Base-by-base conservation (phyloP, 2,113 vertebrate species). In the Phaethornis superciliosus region DNA sequence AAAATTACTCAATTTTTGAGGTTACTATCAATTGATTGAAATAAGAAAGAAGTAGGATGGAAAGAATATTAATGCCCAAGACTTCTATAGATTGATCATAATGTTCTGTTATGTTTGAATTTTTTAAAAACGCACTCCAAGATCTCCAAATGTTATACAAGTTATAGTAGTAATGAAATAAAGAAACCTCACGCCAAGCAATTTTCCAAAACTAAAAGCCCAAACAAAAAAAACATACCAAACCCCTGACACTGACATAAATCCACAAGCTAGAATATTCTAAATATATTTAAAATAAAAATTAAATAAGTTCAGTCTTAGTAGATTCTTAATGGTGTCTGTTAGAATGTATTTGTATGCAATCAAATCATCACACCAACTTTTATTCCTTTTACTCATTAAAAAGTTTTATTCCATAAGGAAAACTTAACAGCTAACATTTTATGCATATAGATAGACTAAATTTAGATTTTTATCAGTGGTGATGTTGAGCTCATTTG, bases 51-150 rank as follows among this genome's bases (percentile, higher is more conserved):
- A 86, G 13, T 33, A 65, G 5, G 5, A 8, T 15, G 15, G 8
- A 37, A 87, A 30, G 33, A 56, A 49, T 18, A 6, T 55, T 19
- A 86, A 69, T 40, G 37, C 22, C 6, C 4, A 22, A 84, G 33
- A 22, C 28, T 74, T 20, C 12, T 56, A 21, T 59, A 76, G 28
- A 32, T 51, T 54, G 40, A 0, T 87, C 59, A 24, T 42, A 42
- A 35, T 55, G 7, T 69, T 37, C 33, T 1, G 2, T 63, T 69
- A 27, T 6, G 4, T 60, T 24, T 46, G 27, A 75, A 46, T 47
- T 80, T 37, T 51, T 3, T 4, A 6, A 59, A 33, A 26, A 2
- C 3, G 22, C 8, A 2, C 3, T 26, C 8, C 4, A 4, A 16
- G 58, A 26, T 76, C 37, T 42, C 26, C 22, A 33, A 37, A 26